Evolutionary conservation across 1,140 invertebrate species (phyloP).

Genomic region (Eurosta solidaginis): DNA sequence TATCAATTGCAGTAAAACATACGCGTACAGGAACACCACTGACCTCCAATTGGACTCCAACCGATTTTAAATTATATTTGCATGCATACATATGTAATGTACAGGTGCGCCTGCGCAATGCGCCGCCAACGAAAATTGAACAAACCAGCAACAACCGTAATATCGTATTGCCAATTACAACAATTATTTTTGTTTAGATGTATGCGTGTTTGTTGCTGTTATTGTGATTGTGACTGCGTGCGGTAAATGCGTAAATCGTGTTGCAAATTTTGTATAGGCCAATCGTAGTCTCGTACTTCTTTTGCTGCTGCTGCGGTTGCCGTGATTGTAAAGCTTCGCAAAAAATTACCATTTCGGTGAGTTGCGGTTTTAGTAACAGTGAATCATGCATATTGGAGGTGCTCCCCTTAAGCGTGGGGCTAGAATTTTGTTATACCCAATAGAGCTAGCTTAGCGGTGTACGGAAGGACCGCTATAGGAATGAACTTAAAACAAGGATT

Average conservation of each 20-base stretch:
- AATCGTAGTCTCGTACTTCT: background rate
- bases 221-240: background rate
- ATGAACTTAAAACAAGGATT: too few species aligned
- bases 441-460: too few species aligned
- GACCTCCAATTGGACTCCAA: background rate
- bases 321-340: too few species aligned
- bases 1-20: constrained; percentile 4
- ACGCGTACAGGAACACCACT: background rate
- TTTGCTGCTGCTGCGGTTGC: background rate
- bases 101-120: constrained; percentile 3
- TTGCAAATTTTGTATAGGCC: constrained; percentile 5
- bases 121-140: background rate
- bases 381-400: too few species aligned
- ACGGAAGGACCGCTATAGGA: too few species aligned
- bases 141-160: background rate
- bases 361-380: background rate
- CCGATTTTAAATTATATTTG: background rate
- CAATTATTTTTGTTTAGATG: constrained; percentile 5
- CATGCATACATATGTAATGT: background rate
- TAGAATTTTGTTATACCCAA: too few species aligned
- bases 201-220: background rate
- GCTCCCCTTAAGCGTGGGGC: too few species aligned
- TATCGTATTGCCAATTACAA: constrained; percentile 10
- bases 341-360: constrained; percentile 10
- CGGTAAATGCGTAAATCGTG: constrained; percentile 26